Evolutionary conservation across 2,113 vertebrate species (phyloP), one percentile per base, ranked within the genome.

Genomic region (Pedetes capensis): DNA sequence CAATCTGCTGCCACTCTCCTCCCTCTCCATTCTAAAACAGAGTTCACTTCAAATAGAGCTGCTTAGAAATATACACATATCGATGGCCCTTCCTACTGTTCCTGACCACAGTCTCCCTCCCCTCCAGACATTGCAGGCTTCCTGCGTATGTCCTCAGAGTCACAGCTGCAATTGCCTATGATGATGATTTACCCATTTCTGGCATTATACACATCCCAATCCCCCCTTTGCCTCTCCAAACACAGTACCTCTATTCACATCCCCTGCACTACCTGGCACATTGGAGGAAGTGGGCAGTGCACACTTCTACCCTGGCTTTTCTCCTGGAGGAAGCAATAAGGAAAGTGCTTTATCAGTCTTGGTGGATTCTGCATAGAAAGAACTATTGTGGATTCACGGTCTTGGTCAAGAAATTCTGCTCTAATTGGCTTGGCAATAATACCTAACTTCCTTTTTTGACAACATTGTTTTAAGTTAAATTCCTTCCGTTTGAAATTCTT

Each of bases 401-500:
- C 93, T 51, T 39, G 25, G 29, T 93, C 81, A 59, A 75, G 68
- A 95, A 89, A 83, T 37, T 86, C 95, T 72, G 57, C 0, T 0
- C 42, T 80, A 90, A 72, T 84, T 51, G 87, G 6, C 69, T 96
- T 96, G 94, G 82, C 25, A 95, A 92, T 66, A 96, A 88, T 61
- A 59, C n/a, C 68, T 55, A 37, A 47, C 69, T 89, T 95, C 95
- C 53, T n/a, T 96, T 95, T 96, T 72, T 1, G 4, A 87, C 69
- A 94, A 75, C 55, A 22, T 85, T 96, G 63, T 87, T 96, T 96
- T 39, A 75, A 39, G 91, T 42, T 83, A 55, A 84, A 82, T 90
- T 55, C 42, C 72, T 97, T 96, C 59, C 32, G 85, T 51, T 64
- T 59, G 23, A 71, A 96, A 53, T 51, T 76, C 82, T 96, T 94